Evolutionary conservation across 2,888 invertebrate genomes (phyloP), one percentile per base, ranked within the genome.

Genomic region (Hirtodrosophila alboralis): DNA sequence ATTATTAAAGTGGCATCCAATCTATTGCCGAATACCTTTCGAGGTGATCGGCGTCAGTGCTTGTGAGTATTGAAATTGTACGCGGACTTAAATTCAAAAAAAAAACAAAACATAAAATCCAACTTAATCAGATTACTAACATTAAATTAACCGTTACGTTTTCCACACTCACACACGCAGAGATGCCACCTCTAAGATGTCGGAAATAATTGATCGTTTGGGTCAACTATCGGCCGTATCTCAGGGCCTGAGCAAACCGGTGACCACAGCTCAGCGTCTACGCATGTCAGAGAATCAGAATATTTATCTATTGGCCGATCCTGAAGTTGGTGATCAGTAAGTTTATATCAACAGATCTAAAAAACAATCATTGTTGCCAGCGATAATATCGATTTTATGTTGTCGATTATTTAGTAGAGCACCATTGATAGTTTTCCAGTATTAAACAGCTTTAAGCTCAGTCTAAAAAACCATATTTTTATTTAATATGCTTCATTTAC

Each of bases 151-250:
- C 70, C 75, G 69, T 61, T 79, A 57, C 75, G 47, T 34, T 76
- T 79, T 77, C 67, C 76, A 75, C 73, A 83, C 77, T 91, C 76
- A 47, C 40, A n/a, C 69, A 65, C 59, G 37, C 74, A 93, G 93
- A 90, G 93, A 94, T 88, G 92, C 92, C 64, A 92, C 93, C 69
- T 91, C 92, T 40, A 92, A 93, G 85, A 90, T 94, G 70, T 91
- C 93, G 1, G 93, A 92, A 81, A 90, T 95, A 37, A 91, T 96
- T 23, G 95, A 96, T 88, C 91, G 91, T 6, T 92, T 96, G 86
- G 96, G 96, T 0, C 92, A 93, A 87, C 93, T 94, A 52, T 96
- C 96, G 2, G 94, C 95, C 0, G 88, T 90, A 12, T 95, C 95
- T 3, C 96, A 96, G 90, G 95, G 94, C 1, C 91, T 96, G 1